These are phyloP conservation scores for Listrodromus nycthemerus DNA, from an alignment of 2,888 invertebrate species.

Conservation along the genomic window DNA sequence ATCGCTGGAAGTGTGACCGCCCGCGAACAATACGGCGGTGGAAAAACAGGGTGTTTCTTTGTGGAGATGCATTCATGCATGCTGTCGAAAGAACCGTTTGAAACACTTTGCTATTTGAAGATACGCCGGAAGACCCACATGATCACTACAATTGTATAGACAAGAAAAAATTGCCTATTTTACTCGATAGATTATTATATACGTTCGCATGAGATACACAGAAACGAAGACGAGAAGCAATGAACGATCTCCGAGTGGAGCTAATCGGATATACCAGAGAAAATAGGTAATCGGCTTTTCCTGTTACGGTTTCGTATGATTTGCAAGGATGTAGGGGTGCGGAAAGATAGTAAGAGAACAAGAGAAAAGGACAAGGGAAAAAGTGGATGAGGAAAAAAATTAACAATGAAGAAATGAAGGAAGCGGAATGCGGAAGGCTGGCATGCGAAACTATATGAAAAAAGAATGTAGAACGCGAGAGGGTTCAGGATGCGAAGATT, in stretches of 20 bases:
- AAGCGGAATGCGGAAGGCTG: background rate
- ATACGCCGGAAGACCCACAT: background rate
- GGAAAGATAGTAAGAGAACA: background rate
- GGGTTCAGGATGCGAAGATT: background rate
- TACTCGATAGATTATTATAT: background rate
- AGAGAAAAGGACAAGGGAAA: background rate
- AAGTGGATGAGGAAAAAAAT: background rate
- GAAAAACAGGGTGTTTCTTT: background rate
- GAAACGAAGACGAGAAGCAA: slow-evolving; percentile 37
- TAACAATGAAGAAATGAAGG: background rate
- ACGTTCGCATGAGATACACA: background rate
- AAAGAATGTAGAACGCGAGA: background rate
- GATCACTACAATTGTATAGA: background rate
- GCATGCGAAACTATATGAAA: background rate
- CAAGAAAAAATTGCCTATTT: background rate
- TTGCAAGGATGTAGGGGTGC: background rate
- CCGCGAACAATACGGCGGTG: background rate
- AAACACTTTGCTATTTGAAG: background rate
- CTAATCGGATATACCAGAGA: slow-evolving; percentile 20
- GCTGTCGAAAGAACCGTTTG: background rate
- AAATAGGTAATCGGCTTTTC: slow-evolving; percentile 47
- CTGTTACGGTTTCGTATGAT: slow-evolving; percentile 5
- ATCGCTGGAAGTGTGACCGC: background rate
- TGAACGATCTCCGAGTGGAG: slow-evolving; percentile 9
- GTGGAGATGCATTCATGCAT: no score